phyloP scores from a whole-genome alignment of 2,113 vertebrate genomes.

The Rhineura floridana region DNA sequence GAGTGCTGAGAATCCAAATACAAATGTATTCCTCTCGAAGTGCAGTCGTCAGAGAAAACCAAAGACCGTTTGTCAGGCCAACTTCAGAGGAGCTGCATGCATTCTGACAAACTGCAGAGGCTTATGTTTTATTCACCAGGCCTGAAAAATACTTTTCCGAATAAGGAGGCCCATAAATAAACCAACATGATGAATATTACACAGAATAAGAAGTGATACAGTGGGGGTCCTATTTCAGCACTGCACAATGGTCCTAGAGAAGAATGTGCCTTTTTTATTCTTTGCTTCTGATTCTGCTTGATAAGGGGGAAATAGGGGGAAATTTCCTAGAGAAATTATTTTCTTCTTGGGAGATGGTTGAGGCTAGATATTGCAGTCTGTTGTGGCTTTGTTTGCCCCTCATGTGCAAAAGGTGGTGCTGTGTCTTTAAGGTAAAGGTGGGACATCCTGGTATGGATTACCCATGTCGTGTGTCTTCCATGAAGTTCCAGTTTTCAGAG shows the following conservation, averaged over 20 bases:
- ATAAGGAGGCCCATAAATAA: constrained; percentile 77
- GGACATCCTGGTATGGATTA: not conserved
- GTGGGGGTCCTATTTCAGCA: constrained; percentile 49
- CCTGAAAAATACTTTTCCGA: constrained; percentile 84
- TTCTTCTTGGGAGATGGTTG: not conserved
- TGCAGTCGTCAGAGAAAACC: constrained; percentile 66
- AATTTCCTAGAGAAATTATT: accelerated
- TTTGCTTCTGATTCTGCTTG: not conserved
- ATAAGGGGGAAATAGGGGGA: not conserved
- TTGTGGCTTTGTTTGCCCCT: not conserved
- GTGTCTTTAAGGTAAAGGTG: not conserved
- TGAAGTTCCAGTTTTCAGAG: not conserved
- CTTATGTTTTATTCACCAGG: constrained; percentile 90
- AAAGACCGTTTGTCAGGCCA: constrained; percentile 71
- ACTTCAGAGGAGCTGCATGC: constrained; percentile 62
- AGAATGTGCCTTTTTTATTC: constrained; percentile 16
- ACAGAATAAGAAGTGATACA: constrained; percentile 72
- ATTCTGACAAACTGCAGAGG: constrained; percentile 67
- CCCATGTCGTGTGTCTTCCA: not conserved
- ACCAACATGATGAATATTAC: constrained; percentile 77
- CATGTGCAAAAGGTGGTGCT: not conserved
- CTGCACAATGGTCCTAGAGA: constrained; percentile 30
- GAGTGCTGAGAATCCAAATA: constrained; percentile 63
- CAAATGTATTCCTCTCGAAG: constrained; percentile 76
- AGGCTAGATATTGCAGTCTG: not conserved